phyloP scores from a whole-genome alignment of 2,113 vertebrate species.

The Vanacampus margaritifer region DNA sequence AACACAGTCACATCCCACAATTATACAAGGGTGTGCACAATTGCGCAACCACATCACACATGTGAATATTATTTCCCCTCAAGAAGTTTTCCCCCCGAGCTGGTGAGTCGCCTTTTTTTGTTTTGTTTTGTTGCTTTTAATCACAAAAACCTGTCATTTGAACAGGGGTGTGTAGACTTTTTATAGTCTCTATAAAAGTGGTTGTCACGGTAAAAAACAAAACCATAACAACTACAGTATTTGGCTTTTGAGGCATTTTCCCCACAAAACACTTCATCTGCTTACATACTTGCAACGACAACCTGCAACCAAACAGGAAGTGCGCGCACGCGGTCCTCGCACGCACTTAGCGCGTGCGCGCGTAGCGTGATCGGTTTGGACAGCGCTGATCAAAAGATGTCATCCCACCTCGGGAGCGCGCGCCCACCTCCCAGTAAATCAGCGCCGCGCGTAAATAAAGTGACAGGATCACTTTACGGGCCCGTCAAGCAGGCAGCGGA shows the following conservation, averaged over 20 bases:
- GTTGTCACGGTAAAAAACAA: not conserved
- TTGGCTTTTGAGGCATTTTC: not conserved
- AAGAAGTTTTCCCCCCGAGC: too few relatives aligned
- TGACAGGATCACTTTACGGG: constrained; percentile 99
- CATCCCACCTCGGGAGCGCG: constrained; percentile 80
- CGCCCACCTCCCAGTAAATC: constrained; percentile 63
- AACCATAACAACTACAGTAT: not conserved
- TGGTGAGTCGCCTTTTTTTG: too few relatives aligned
- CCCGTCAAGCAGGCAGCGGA: constrained; percentile 93
- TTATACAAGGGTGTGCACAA: too few relatives aligned
- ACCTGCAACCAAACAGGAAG: constrained; percentile 58
- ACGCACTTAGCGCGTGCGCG: constrained; percentile 80
- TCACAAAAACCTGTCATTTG: not conserved
- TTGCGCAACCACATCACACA: too few relatives aligned
- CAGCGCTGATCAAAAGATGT: constrained; percentile 99
- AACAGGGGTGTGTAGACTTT: not conserved
- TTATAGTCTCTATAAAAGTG: not conserved
- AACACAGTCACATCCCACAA: too few relatives aligned
- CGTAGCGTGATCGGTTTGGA: constrained; percentile 97
- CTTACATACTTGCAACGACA: not conserved
- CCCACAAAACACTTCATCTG: not conserved
- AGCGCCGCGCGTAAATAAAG: constrained; percentile 97
- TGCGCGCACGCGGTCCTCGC: constrained; percentile 36
- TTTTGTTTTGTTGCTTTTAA: too few relatives aligned
- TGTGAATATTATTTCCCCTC: too few relatives aligned